phyloP scores from a whole-genome alignment of 2,113 vertebrate species.

The Dasyurus viverrinus region DNA sequence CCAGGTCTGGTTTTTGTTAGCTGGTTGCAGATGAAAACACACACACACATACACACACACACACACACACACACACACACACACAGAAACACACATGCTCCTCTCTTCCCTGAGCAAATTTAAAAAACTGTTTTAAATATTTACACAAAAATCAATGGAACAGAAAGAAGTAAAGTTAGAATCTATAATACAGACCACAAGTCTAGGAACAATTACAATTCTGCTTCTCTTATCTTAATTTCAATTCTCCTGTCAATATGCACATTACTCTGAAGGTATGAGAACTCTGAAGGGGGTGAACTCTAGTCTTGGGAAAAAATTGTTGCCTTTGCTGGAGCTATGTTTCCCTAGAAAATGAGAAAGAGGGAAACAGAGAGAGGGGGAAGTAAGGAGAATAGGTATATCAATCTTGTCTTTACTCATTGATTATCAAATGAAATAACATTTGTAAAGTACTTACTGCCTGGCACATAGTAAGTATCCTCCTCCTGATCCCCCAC shows the following conservation, averaged over 20 bases:
- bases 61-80: background rate
- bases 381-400: background rate
- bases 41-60: constrained; percentile 31
- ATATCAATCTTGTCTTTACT: background rate
- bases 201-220: background rate
- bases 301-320: background rate
- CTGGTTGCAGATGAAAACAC: constrained; percentile 41
- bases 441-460: background rate
- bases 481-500: background rate
- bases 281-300: background rate
- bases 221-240: background rate
- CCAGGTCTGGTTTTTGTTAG: constrained; percentile 51
- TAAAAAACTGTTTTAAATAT: constrained; percentile 20
- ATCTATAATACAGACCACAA: background rate
- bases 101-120: background rate
- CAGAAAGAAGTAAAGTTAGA: constrained; percentile 4
- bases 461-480: background rate
- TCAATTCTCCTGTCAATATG: background rate
- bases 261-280: background rate
- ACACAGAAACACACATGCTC: background rate
- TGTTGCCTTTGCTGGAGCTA: background rate
- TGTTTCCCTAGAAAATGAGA: constrained; percentile 18
- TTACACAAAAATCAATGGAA: constrained; percentile 38
- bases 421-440: background rate
- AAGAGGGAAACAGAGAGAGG: background rate